These are phyloP conservation scores for Geophilus truncorum DNA, from an alignment of 2,888 invertebrate genomes.

Conservation along the genomic window DNA sequence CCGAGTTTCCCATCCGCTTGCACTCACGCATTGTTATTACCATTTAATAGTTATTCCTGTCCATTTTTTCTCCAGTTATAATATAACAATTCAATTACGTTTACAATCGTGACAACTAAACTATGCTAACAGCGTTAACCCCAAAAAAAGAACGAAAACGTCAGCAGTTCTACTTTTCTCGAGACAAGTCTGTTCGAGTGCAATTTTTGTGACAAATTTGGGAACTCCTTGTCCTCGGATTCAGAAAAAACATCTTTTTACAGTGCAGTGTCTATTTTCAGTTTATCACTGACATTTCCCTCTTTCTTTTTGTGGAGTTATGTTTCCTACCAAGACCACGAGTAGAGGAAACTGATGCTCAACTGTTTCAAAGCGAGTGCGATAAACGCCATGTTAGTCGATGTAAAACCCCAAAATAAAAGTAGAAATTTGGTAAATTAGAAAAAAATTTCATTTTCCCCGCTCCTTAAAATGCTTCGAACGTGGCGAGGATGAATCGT, in stretches of 20 bases:
- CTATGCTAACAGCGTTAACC: neutral
- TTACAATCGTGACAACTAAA: neutral
- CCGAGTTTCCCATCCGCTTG: neutral
- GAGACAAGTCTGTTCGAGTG: neutral
- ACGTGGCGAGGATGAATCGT: neutral
- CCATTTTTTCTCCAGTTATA: neutral
- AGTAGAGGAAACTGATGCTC: neutral
- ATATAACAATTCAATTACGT: neutral
- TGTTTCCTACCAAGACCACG: neutral
- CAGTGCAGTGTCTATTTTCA: conserved; percentile 1
- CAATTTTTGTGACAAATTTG: neutral
- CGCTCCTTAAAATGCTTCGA: neutral
- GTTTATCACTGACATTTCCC: conserved; percentile 12
- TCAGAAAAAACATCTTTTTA: neutral
- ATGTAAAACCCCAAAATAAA: neutral
- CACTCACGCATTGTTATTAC: neutral
- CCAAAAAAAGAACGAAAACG: neutral
- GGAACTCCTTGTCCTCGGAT: neutral
- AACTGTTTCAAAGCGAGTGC: neutral
- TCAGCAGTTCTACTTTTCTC: neutral
- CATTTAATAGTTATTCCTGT: neutral
- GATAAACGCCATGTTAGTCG: neutral
- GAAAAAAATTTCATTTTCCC: neutral
- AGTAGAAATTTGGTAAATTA: neutral
- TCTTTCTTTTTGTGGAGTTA: neutral